These are phyloP conservation scores for Poecilia gillii DNA, from an alignment of 2,797 vertebrate genomes.

Conservation along the genomic window DNA sequence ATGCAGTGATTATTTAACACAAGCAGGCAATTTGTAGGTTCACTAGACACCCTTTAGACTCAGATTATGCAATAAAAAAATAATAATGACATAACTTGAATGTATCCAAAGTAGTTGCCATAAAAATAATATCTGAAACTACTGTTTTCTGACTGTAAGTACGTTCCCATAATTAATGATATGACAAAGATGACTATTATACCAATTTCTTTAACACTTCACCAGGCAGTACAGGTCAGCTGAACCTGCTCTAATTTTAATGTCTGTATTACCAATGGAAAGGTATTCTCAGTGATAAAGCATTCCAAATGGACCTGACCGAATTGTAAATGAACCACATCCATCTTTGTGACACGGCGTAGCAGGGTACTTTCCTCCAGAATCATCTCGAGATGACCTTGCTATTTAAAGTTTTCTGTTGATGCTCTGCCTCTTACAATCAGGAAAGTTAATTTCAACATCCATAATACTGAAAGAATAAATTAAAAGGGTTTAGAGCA, in stretches of 20 bases:
- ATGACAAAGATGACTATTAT: slow-evolving; percentile 28
- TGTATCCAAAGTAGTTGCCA: slow-evolving; percentile 15
- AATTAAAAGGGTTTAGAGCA: slow-evolving; percentile 8
- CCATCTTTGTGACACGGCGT: slow-evolving; percentile 79
- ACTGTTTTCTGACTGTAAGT: slow-evolving; percentile 15
- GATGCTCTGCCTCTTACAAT: slow-evolving; percentile 53
- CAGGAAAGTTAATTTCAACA: slow-evolving; percentile 58
- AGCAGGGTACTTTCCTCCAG: slow-evolving; percentile 69
- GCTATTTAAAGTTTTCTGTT: slow-evolving; percentile 73
- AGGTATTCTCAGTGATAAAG: slow-evolving; percentile 74
- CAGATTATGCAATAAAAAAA: not conserved
- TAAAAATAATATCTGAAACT: not conserved
- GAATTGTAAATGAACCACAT: slow-evolving; percentile 81
- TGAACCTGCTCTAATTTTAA: slow-evolving; percentile 72
- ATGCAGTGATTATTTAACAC: not conserved
- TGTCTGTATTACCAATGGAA: slow-evolving; percentile 74
- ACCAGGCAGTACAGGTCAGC: slow-evolving; percentile 57
- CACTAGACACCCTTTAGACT: not conserved
- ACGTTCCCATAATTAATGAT: slow-evolving; percentile 22
- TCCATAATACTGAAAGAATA: slow-evolving; percentile 26
- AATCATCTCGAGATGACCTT: slow-evolving; percentile 78
- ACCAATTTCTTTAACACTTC: slow-evolving; percentile 53
- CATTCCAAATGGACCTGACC: slow-evolving; percentile 80
- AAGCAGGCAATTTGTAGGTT: not conserved
- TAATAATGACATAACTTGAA: slow-evolving; percentile 3